Conservation (phyloP, 2,888 invertebrate genomes). For the Monopis laevigella region DNA sequence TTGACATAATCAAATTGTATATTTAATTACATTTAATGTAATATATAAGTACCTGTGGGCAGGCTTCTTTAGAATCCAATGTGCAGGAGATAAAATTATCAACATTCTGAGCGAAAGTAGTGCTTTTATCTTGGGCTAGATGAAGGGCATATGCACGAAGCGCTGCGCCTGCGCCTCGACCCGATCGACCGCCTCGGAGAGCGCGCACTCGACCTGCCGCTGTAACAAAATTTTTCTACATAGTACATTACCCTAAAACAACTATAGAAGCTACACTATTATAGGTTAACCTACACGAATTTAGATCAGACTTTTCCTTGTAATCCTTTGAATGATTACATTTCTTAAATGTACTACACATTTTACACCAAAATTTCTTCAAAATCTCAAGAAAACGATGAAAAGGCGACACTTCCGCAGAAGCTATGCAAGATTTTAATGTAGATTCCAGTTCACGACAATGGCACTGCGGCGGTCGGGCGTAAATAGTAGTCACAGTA, state of each 20-base stretch:
- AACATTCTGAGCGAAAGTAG: slow-evolving; percentile 91
- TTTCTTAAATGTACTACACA: slow-evolving; percentile 28
- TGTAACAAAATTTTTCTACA: too few species aligned
- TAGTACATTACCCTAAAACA: too few species aligned
- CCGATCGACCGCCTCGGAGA: slow-evolving; percentile 62
- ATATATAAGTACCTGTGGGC: slow-evolving; percentile 71
- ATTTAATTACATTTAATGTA: neutral
- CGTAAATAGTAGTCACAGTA: slow-evolving; percentile 31
- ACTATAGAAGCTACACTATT: too few species aligned
- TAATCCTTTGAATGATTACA: slow-evolving; percentile 17
- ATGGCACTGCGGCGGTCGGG: slow-evolving; percentile 42
- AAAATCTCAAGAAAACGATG: slow-evolving; percentile 18
- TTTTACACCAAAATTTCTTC: slow-evolving; percentile 21
- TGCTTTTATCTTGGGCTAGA: slow-evolving; percentile 83
- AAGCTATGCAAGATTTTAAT: slow-evolving; percentile 22
- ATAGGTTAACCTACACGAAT: neutral
- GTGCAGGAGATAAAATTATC: slow-evolving; percentile 95
- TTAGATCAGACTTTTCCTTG: neutral
- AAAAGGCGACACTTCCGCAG: slow-evolving; percentile 11
- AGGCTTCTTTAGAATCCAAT: slow-evolving; percentile 86
- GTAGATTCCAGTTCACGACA: slow-evolving; percentile 31
- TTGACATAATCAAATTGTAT: neutral
- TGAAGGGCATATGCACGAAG: slow-evolving; percentile 82
- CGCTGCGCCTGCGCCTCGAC: slow-evolving; percentile 73
- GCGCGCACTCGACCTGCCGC: slow-evolving; percentile 82